A percentile compares a stretch with the other conserved stretches of the same genome.
Conservation (phyloP, 2,888 invertebrate genomes). For the Tricholauxania praeusta region DNA sequence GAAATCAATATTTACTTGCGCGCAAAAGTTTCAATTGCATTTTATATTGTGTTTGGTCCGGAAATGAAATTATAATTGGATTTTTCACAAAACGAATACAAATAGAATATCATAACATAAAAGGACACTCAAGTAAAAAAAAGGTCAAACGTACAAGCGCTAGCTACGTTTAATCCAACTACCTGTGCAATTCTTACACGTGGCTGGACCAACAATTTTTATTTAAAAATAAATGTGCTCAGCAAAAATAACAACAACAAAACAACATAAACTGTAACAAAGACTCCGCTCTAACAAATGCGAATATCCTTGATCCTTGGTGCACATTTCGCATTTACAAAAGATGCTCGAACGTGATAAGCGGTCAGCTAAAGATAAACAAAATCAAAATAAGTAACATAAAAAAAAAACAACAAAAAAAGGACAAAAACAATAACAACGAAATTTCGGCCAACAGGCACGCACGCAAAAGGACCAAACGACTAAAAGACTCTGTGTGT, state of each 20-base stretch:
- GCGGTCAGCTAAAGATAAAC: neutral
- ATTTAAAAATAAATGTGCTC: neutral
- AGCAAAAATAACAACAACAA: neutral
- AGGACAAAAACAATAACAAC: neutral
- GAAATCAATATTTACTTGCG: too few relatives aligned
- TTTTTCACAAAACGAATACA: too few relatives aligned
- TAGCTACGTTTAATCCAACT: neutral
- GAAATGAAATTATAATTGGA: too few relatives aligned
- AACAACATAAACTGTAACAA: neutral
- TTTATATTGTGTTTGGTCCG: too few relatives aligned
- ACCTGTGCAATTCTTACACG: neutral
- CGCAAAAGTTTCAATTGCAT: too few relatives aligned
- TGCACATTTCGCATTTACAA: constrained; percentile 11
- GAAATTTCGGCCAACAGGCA: constrained; percentile 1
- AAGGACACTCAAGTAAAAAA: too few relatives aligned
- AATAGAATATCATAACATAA: too few relatives aligned
- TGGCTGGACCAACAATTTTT: neutral
- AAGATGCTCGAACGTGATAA: constrained; percentile 17
- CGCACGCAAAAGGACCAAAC: constrained; percentile 5
- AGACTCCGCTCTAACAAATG: neutral
- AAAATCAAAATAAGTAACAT: neutral
- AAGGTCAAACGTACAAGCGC: neutral
- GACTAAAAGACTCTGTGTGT: neutral
- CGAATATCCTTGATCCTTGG: neutral
- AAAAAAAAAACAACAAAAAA: neutral